Conservation (phyloP, 2,797 vertebrate species). For the Acanthornis magna region DNA sequence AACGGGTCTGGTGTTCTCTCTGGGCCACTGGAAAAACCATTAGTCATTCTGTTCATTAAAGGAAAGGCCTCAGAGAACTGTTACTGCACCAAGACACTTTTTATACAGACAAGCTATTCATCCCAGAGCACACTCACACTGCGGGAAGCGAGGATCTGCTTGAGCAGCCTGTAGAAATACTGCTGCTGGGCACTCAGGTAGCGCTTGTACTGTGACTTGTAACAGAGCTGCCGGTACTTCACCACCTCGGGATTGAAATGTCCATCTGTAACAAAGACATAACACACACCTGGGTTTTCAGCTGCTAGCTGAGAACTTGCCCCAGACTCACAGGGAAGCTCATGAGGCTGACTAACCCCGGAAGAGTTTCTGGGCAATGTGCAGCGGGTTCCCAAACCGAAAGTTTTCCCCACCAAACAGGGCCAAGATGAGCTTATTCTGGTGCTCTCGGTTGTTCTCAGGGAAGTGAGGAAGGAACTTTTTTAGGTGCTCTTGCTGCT, state of each 20-base stretch:
- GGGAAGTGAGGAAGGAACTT: constrained; percentile 91
- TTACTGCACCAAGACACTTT: background rate
- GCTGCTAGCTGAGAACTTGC: background rate
- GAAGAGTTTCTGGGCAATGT: constrained; percentile 93
- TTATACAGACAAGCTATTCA: background rate
- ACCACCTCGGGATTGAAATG: constrained; percentile 97
- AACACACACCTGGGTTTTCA: background rate
- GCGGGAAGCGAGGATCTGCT: constrained; percentile 94
- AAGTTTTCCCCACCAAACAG: constrained; percentile 89
- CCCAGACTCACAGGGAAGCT: accelerated
- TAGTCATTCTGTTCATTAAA: background rate
- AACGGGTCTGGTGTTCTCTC: accelerated
- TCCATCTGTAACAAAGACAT: constrained; percentile 80
- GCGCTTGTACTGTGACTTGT: constrained; percentile 91
- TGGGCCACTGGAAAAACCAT: background rate
- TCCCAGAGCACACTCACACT: constrained; percentile 78
- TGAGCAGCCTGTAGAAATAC: constrained; percentile 93
- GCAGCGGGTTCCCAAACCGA: constrained; percentile 91
- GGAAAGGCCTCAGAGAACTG: background rate
- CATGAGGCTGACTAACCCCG: constrained; percentile 75
- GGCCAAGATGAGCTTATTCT: constrained; percentile 79
- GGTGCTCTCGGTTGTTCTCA: constrained; percentile 80
- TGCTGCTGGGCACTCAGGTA: constrained; percentile 90
- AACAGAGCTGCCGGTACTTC: constrained; percentile 92
- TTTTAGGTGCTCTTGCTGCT: constrained; percentile 87